Conservation (phyloP, 2,888 invertebrate species). For the Proisotoma minuta region DNA sequence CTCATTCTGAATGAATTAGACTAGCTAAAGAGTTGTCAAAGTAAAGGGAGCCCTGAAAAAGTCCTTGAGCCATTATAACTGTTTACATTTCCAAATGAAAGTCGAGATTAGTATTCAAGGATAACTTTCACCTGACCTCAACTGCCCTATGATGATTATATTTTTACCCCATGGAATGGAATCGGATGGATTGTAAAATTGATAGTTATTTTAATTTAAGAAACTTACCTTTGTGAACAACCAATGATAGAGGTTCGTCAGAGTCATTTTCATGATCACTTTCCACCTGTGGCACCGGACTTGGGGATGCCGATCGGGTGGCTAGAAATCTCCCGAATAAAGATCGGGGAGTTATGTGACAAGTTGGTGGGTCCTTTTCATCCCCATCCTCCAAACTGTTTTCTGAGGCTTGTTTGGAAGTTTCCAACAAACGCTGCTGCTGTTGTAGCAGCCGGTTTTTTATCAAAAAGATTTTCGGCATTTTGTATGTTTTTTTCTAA, state of each 20-base stretch:
- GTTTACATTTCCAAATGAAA: too few relatives aligned
- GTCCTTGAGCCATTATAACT: too few relatives aligned
- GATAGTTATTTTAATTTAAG: background rate
- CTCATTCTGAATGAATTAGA: too few relatives aligned
- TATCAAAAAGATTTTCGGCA: slow-evolving; percentile 91
- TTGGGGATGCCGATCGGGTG: background rate
- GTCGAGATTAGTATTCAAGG: too few relatives aligned
- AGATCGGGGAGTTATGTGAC: slow-evolving; percentile 33
- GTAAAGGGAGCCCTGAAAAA: too few relatives aligned
- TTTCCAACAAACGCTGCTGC: slow-evolving; percentile 76
- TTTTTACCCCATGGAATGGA: too few relatives aligned
- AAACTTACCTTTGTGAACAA: slow-evolving; percentile 53
- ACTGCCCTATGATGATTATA: too few relatives aligned
- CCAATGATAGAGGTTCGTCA: slow-evolving; percentile 54
- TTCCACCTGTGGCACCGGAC: slow-evolving; percentile 29
- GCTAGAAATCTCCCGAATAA: slow-evolving; percentile 27
- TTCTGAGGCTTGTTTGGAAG: slow-evolving; percentile 62
- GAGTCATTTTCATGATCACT: slow-evolving; percentile 41
- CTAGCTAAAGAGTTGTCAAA: too few relatives aligned
- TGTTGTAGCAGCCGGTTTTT: slow-evolving; percentile 88
- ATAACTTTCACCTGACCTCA: too few relatives aligned
- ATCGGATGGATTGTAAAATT: too few relatives aligned
- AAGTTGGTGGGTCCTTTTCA: slow-evolving; percentile 29
- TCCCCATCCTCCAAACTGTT: slow-evolving; percentile 30
- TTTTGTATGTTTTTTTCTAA: slow-evolving; percentile 51